phyloP scores from a whole-genome alignment of 1,140 invertebrate species.

The Heterodera schachtii region DNA sequence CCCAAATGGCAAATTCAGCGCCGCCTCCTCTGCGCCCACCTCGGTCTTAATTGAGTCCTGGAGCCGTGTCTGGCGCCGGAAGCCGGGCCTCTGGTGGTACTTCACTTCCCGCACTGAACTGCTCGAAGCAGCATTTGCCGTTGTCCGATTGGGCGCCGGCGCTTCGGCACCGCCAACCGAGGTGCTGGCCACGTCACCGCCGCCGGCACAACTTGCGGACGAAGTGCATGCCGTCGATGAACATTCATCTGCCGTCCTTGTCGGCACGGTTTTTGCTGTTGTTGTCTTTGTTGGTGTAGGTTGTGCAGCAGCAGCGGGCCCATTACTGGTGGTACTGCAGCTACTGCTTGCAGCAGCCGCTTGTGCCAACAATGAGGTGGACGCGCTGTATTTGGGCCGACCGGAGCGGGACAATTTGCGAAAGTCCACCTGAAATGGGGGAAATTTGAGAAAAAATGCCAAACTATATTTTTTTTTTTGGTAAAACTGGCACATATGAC shows the following conservation, averaged over 20 bases:
- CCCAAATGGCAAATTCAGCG: too few relatives aligned
- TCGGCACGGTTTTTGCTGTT: too few relatives aligned
- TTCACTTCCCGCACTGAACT: slow-evolving; percentile 37
- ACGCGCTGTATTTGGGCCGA: slow-evolving; percentile 68
- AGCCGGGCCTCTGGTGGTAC: slow-evolving; percentile 56
- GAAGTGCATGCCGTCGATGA: slow-evolving; percentile 7
- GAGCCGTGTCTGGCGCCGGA: slow-evolving; percentile 60
- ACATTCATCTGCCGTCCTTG: neutral
- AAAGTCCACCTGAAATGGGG: slow-evolving; percentile 58
- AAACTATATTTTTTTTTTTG: too few relatives aligned
- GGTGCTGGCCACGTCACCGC: too few relatives aligned
- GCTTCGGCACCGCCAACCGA: neutral
- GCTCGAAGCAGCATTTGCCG: neutral
- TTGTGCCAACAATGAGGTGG: slow-evolving; percentile 26
- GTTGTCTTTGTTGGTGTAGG: too few relatives aligned
- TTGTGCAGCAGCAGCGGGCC: too few relatives aligned
- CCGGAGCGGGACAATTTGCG: slow-evolving; percentile 84
- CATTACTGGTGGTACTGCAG: neutral
- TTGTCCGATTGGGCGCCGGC: neutral
- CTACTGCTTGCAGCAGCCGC: neutral
- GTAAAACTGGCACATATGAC: too few relatives aligned
- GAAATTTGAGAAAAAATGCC: neutral
- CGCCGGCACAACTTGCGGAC: neutral
- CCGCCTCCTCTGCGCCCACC: slow-evolving; percentile 28
- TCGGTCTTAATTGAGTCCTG: slow-evolving; percentile 64